Conservation (phyloP, 2,113 vertebrate species). For the Chitala chitala region DNA sequence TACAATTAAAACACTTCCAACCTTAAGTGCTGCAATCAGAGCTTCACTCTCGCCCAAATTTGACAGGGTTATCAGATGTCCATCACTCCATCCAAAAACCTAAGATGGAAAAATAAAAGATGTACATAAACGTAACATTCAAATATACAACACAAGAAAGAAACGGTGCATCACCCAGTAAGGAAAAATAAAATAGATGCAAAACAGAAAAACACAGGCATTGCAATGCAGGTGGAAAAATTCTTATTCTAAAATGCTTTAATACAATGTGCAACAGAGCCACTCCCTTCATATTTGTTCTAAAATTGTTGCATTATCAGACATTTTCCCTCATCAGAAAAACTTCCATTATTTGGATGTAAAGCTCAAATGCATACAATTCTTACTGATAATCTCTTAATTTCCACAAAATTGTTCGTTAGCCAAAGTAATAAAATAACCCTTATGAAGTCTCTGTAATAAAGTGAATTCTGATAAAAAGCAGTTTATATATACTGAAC, state of each 20-base stretch:
- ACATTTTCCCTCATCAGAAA: too few species aligned
- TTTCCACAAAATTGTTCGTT: too few species aligned
- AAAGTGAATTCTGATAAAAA: too few species aligned
- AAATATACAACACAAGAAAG: constrained; percentile 25
- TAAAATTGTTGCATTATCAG: background rate
- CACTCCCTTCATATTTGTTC: background rate
- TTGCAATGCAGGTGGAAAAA: constrained; percentile 44
- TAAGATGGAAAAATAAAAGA: background rate
- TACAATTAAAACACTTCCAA: background rate
- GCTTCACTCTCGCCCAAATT: background rate
- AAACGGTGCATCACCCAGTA: constrained; percentile 2
- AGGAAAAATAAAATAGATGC: background rate
- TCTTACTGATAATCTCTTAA: too few species aligned
- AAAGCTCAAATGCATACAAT: too few species aligned
- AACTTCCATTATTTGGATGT: too few species aligned
- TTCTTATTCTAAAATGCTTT: constrained; percentile 51
- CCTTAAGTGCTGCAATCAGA: constrained; percentile 3
- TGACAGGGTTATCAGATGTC: constrained; percentile 3
- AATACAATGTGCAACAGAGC: background rate
- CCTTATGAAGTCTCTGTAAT: too few species aligned
- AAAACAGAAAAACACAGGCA: constrained; percentile 1
- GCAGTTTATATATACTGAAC: background rate
- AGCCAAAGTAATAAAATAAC: too few species aligned
- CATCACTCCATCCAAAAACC: background rate
- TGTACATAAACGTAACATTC: too few species aligned